Evolutionary conservation across 2,113 vertebrate species (phyloP).

Genomic region (Pterocles gutturalis): DNA sequence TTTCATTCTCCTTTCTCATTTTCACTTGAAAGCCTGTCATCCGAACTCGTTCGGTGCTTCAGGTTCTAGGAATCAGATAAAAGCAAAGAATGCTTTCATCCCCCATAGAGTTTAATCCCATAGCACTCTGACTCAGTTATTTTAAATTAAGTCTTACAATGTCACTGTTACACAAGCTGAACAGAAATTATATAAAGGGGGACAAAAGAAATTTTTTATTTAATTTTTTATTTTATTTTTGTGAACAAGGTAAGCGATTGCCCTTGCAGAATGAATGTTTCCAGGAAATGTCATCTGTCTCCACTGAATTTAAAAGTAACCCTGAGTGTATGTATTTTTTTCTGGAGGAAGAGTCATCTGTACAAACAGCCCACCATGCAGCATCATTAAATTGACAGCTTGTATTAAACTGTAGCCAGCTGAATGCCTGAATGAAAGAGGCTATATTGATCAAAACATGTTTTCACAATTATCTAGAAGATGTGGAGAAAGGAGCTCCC

Average conservation of each 20-base stretch:
- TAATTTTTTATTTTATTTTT: background rate
- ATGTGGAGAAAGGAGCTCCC: background rate
- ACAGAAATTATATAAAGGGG: background rate
- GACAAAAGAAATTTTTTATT: background rate
- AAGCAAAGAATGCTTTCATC: slow-evolving; percentile 56
- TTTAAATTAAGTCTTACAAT: slow-evolving; percentile 22
- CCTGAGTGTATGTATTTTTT: background rate
- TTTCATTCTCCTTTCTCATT: slow-evolving; percentile 45
- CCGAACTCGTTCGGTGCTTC: slow-evolving; percentile 54
- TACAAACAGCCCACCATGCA: background rate
- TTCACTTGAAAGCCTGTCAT: slow-evolving; percentile 62
- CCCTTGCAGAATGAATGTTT: background rate
- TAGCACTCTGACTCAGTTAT: slow-evolving; percentile 36
- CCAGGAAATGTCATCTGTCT: background rate
- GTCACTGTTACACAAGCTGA: background rate
- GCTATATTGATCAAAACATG: background rate
- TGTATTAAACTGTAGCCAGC: background rate
- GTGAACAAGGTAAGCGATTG: background rate
- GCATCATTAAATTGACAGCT: background rate
- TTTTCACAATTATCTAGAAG: background rate
- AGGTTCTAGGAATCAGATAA: slow-evolving; percentile 61
- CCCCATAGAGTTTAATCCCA: background rate
- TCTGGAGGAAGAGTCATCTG: background rate
- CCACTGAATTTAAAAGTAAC: background rate
- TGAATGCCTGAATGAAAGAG: background rate